Evolutionary conservation across 2,113 vertebrate genomes (phyloP), one percentile per base, ranked within the genome.

Genomic region (Rhinopithecus roxellana): DNA sequence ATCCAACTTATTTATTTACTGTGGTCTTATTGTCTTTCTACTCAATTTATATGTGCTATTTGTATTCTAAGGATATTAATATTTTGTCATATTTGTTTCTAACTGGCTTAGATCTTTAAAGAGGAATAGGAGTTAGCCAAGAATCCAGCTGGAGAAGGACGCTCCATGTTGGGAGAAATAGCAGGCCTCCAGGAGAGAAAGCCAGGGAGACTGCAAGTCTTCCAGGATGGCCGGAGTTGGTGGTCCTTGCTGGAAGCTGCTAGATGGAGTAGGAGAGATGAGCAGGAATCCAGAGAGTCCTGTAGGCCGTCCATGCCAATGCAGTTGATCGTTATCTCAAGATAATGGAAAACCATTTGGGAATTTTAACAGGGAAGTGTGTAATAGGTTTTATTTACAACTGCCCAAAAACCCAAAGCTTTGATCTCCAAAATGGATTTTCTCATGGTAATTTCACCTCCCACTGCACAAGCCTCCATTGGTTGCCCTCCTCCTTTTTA

Each of bases 51-150:
- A 45, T 72, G 10, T 20, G 61, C 17, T 88, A 30, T 93, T 94
- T 94, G 48, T 52, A 74, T 78, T 27, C 70, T 79, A 27, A 88
- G 52, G 22, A 13, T 89, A 70, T 95, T 86, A 61, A 70, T 64
- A 77, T 94, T 94, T 32, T 82, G 48, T 92, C 48, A 8, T 50
- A 38, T 14, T 86, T 95, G 77, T 92, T 92, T 94, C 61, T 97
- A 43, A 89, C 38, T 82, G 82, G 48, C 18, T 78, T 93, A 78
- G 20, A 35, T 86, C 67, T 95, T 93, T 97, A 89, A 78, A 40
- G 67, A 72, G 3, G 7, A 74, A 30, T 50, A 52, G 43, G 38
- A 84, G 12, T 69, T 95, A 83, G 59, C 70, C 48, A 25, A 69
- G 50, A 50, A 40, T 75, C 30, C 61, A 18, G 10, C 72, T 52